A percentile compares a stretch with the other conserved stretches of the same genome.
These are phyloP conservation scores for Spatula clypeata DNA, from an alignment of 2,797 vertebrate genomes.

Conservation along the genomic window DNA sequence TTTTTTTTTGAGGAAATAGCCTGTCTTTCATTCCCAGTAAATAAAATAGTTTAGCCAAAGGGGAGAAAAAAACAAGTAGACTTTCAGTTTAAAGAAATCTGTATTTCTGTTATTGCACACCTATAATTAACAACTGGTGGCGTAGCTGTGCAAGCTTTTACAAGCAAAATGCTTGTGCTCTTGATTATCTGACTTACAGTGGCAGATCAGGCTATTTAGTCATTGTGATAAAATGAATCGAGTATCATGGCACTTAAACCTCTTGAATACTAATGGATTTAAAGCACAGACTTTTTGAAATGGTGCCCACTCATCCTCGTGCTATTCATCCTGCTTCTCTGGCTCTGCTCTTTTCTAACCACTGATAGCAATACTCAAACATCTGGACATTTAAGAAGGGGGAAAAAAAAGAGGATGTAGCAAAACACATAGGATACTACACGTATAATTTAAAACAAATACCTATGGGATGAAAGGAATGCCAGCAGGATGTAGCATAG, in stretches of 20 bases:
- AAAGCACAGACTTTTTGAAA: conserved; percentile 30
- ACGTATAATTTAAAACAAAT: too few species aligned
- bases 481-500: not conserved
- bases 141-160: not conserved
- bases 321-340: not conserved
- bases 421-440: not conserved
- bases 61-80: not conserved
- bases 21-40: not conserved
- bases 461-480: conserved; percentile 2
- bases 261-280: conserved; percentile 16
- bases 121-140: not conserved
- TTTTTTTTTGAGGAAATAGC: not conserved
- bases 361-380: not conserved
- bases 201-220: conserved; percentile 29
- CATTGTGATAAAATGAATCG: conserved; percentile 5
- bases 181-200: conserved; percentile 21
- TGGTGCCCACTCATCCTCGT: not conserved
- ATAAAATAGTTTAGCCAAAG: not conserved
- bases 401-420: not conserved
- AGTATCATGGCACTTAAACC: conserved; percentile 25
- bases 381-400: not conserved
- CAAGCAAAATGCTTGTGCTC: not conserved
- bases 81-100: not conserved
- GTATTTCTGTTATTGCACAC: not conserved
- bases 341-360: not conserved